Base-by-base conservation (phyloP, 2,113 vertebrate species). In the Tinamus guttatus region DNA sequence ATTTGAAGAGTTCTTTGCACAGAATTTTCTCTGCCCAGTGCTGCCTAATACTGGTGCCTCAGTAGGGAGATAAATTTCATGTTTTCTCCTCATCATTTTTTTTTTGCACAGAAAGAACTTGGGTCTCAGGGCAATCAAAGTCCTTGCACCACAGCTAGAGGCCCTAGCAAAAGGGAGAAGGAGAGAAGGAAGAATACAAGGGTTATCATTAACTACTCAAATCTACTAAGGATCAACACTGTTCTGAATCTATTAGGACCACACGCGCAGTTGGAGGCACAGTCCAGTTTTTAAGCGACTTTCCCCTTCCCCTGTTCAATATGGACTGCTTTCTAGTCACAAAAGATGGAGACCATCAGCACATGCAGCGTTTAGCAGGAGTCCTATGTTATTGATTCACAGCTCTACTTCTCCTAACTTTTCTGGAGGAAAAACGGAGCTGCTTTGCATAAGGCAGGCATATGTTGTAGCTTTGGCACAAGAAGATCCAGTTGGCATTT, bases 361-460 rank as follows among this genome's bases (percentile, higher is more conserved):
- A 96, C 59, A 3, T 74, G 83, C 69, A 95, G 90, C 81, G 59
- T 69, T 94, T 93, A 88, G 87, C 95, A 90, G 93, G 89, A 91
- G 89, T 85, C 84, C 85, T 28, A 52, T 91, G 87, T 94, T 96
- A 95, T 93, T 93, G 91, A 96, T 94, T 95, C 95, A 91, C 89
- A 94, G 88, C 85, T 96, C 93, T 65, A 75, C 90, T 90, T 95
- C 64, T 87, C 80, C 89, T 93, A 93, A 85, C 82, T 95, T 94
- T 79, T 67, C 89, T 81, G 85, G 67, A 82, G 87, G 92, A 92
- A 83, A 83, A 87, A 81, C 13, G 45, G 78, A 49, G 63, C 82
- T 93, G 86, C 83, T 96, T 94, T 96, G 95, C 96, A 96, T 96
- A 97, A 97, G 97, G 96, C 96, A 96, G 95, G 95, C 96, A 97